Base-by-base conservation (phyloP, 2,888 invertebrate genomes). In the Torymus aiolomorphi region DNA sequence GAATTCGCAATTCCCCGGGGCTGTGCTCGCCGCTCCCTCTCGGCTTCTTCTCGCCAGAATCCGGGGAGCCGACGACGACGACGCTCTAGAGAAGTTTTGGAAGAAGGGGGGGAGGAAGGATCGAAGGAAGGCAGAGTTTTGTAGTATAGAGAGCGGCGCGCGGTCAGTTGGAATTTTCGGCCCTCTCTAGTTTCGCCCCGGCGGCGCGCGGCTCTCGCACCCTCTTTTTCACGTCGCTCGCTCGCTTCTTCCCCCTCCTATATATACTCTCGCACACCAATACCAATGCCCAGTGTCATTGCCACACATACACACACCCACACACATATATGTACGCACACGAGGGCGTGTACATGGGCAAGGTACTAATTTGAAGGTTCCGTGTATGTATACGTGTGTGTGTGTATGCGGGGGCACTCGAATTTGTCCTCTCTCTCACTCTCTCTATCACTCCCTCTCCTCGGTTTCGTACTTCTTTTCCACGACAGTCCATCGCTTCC, bases 91-190 rank as follows among this genome's bases (percentile, higher is more conserved):
- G 72, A 74, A 79, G n/a, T 72, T 59, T 78, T 66, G 82, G 72
- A 63, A 49, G 24, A 57, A 51, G 69, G 57, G 73, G 63, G 65
- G 69, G 76, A 70, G 76, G 65, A 76, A 62, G 66, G 78, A 62
- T 54, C 14, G 69, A 14, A 61, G 69, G 69, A 54, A 70, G 69
- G 73, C 73, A 69, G 76, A 76, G 75, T 75, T 76, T 76, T 80
- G 75, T 67, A 80, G 71, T 49, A 72, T 63, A 67, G 70, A 61
- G 71, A 63, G n/a, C n/a, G n/a, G 66, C 63, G 71, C 57, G 66
- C 63, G 77, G 82, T 80, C 82, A 82, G 79, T 80, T 75, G 80
- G 82, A 82, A 78, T 82, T 82, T 82, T 80, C 80, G 76, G 61
- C 61, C 67, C 65, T 78, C 73, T 16, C 54, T 31, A 18, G 42